Evolutionary conservation across 2,888 invertebrate genomes (phyloP).

Genomic region (Parnassius apollo): DNA sequence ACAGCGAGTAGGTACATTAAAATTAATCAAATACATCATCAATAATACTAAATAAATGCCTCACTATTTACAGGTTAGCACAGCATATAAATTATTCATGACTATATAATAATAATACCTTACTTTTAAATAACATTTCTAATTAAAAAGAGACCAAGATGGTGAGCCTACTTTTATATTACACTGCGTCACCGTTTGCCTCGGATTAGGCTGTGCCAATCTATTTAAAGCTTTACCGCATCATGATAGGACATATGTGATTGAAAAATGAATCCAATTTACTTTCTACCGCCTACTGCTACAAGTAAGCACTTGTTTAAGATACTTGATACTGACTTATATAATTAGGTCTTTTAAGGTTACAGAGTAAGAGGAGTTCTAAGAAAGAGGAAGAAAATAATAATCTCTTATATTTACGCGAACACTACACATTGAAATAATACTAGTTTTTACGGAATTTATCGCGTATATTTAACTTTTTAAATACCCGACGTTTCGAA

Average conservation of each 20-base stretch:
- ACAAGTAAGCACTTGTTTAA: conserved; percentile 5
- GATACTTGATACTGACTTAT: conserved; percentile 1
- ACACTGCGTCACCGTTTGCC: conserved; percentile 5
- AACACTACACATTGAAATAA: too few species aligned
- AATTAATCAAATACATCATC: too few species aligned
- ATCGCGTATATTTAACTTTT: too few species aligned
- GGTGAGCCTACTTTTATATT: conserved; percentile 7
- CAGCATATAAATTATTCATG: too few species aligned
- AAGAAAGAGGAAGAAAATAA: neutral
- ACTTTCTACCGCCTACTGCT: conserved; percentile 39
- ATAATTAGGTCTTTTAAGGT: conserved; percentile 12
- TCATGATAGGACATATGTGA: conserved; percentile 10
- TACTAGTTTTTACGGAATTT: too few species aligned
- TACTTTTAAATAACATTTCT: neutral
- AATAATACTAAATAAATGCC: too few species aligned
- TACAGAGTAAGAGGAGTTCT: conserved; percentile 10
- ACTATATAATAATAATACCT: too few species aligned
- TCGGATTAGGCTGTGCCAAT: conserved; percentile 11
- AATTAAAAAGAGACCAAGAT: neutral
- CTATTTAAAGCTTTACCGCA: conserved; percentile 18
- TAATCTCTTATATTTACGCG: too few species aligned
- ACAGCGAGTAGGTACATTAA: too few species aligned
- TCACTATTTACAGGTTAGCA: too few species aligned
- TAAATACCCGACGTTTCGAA: too few species aligned
- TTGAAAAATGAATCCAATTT: conserved; percentile 28